Evolutionary conservation across 2,888 invertebrate genomes (phyloP).

Genomic region (Mythimna ferrago): DNA sequence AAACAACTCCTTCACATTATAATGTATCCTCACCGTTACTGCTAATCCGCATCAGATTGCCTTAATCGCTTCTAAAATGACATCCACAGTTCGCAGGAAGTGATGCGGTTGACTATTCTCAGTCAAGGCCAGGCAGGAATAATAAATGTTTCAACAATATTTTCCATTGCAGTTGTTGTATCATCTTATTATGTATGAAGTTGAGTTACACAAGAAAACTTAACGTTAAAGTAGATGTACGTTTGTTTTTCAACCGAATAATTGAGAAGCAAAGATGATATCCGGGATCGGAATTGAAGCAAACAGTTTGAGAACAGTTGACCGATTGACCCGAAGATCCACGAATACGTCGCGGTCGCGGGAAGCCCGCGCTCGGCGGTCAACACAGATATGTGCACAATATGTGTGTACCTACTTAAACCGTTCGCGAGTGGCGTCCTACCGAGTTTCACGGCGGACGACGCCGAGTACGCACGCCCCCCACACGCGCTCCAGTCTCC

Average conservation of each 20-base stretch:
- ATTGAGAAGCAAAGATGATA: constrained; percentile 5
- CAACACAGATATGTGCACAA: constrained; percentile 57
- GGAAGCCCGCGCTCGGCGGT: constrained; percentile 53
- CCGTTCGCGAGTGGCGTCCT: constrained; percentile 70
- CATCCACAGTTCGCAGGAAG: constrained; percentile 47
- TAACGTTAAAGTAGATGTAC: not conserved
- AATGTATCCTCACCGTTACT: constrained; percentile 18
- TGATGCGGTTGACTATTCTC: constrained; percentile 52
- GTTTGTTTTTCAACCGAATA: constrained; percentile 16
- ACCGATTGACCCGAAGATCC: constrained; percentile 50
- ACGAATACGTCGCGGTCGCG: constrained; percentile 55
- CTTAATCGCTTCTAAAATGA: constrained; percentile 46
- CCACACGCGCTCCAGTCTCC: constrained; percentile 63
- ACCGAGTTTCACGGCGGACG: constrained; percentile 81
- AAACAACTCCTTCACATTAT: constrained; percentile 9
- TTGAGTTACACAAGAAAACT: not conserved
- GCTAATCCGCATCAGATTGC: constrained; percentile 42
- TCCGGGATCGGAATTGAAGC: constrained; percentile 22
- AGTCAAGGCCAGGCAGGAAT: constrained; percentile 48
- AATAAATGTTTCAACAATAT: constrained; percentile 34
- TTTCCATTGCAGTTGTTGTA: constrained; percentile 49
- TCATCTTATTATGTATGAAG: constrained; percentile 12
- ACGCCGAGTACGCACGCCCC: constrained; percentile 75
- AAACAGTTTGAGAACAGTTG: constrained; percentile 53
- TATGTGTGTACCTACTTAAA: constrained; percentile 68